Base-by-base conservation (phyloP, 2,888 invertebrate species). In the Ditula angustiorana region DNA sequence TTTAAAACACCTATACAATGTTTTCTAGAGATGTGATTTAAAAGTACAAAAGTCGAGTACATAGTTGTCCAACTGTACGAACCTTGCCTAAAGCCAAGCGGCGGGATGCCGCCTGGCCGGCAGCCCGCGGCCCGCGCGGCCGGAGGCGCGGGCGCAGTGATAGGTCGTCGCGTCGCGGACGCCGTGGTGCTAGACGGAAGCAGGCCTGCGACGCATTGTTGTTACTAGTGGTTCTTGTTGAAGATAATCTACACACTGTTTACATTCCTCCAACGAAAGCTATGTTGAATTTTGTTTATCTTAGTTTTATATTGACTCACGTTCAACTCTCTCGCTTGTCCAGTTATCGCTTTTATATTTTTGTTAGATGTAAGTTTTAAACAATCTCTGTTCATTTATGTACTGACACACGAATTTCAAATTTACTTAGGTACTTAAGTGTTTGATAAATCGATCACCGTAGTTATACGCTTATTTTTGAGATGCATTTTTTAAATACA, bases 261-360 rank as follows among this genome's bases (percentile, higher is more conserved):
- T 89, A 92, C 92, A 92, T 92, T 92, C 92, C 92, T 88, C 87
- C 87, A 86, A 85, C 84, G 83, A 88, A 86, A 83, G 81, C 86
- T 86, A 88, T 87, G 90, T 91, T 90, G 87, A 87, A 83, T 90
- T 90, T 90, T 90, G 87, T 90, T 90, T 87, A 84, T 84, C 72
- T 85, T 91, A 90, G 85, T 86, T 87, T 82, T 85, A 86, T 83
- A 79, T 82, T 81, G 85, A 87, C 84, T 77, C 78, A 76, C 79
- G 81, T 80, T 78, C 78, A 79, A 80, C 78, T 82, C 81, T 81
- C 78, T 81, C 82, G 86, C 85, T 84, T 84, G 85, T 85, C 80
- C 86, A 85, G 82, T 86, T 87, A 81, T 84, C 80, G 85, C 86
- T 84, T 87, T 81, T 82, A 83, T 84, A 79, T 78, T 72, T 80